These are phyloP conservation scores for Larimichthys crocea DNA, from an alignment of 2,113 vertebrate genomes.

Conservation along the genomic window DNA sequence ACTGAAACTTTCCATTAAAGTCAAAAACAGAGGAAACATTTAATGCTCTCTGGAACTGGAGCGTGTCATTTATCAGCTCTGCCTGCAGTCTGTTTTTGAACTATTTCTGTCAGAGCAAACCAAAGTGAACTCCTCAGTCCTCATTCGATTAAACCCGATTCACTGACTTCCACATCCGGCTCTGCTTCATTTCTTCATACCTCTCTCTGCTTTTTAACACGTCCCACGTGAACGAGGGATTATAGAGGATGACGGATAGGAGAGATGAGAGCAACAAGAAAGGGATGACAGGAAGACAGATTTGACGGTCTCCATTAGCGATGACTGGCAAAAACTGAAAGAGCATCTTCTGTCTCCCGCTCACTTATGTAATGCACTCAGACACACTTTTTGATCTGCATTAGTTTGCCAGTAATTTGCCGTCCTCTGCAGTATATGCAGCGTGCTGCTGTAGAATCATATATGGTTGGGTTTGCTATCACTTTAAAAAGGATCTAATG, in stretches of 20 bases:
- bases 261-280: neutral
- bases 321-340: conserved; percentile 10
- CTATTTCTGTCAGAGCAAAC: neutral
- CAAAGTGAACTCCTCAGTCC: neutral
- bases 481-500: conserved; percentile 1
- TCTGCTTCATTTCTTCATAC: conserved; percentile 9
- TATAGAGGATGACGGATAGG: neutral
- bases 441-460: neutral
- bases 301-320: conserved; percentile 32
- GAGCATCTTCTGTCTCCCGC: conserved; percentile 14
- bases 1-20: neutral
- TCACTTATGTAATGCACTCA: conserved; percentile 31
- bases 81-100: neutral
- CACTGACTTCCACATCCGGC: neutral
- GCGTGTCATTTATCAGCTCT: neutral
- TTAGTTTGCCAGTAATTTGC: conserved; percentile 3
- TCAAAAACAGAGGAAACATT: neutral
- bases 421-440: neutral
- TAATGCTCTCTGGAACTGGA: neutral
- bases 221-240: conserved; percentile 8
- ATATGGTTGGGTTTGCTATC: neutral
- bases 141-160: neutral
- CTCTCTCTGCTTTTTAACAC: conserved; percentile 14
- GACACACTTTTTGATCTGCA: neutral
- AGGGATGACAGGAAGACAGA: conserved; percentile 14